phyloP scores from a whole-genome alignment of 2,797 vertebrate species.

The Siniperca obscura region DNA sequence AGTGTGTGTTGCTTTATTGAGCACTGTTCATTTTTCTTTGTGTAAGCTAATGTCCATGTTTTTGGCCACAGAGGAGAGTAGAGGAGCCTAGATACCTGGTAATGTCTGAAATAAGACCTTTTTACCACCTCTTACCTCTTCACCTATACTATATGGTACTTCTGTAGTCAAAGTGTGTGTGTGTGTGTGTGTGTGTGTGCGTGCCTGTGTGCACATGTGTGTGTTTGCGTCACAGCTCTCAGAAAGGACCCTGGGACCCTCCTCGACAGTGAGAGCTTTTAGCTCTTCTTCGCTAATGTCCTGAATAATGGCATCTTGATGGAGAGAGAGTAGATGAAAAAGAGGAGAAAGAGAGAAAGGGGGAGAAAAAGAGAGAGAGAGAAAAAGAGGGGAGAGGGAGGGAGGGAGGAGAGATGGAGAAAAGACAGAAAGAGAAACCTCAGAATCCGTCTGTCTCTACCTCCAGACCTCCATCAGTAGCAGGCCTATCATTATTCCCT shows the following conservation, averaged over 20 bases:
- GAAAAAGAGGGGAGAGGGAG: constrained; percentile 20
- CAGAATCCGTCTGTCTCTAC: constrained; percentile 74
- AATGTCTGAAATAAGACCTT: constrained; percentile 79
- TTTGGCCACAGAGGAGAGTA: constrained; percentile 57
- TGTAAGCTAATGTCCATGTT: constrained; percentile 70
- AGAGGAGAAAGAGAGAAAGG: constrained; percentile 40
- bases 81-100: constrained; percentile 61
- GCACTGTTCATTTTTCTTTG: constrained; percentile 60
- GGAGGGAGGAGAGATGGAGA: constrained; percentile 22
- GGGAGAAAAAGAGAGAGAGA: constrained; percentile 13
- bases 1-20: constrained; percentile 43
- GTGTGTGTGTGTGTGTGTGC: constrained; percentile 33
- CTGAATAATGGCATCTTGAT: constrained; percentile 88
- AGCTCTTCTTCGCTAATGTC: constrained; percentile 88
- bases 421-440: constrained; percentile 74
- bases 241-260: constrained; percentile 83
- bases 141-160: constrained; percentile 65
- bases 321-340: constrained; percentile 67
- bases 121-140: constrained; percentile 78
- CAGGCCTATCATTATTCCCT: constrained; percentile 73
- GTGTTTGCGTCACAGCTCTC: constrained; percentile 69
- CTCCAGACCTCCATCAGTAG: constrained; percentile 71
- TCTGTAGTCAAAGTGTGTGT: constrained; percentile 62
- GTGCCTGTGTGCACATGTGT: constrained; percentile 30
- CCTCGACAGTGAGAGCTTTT: constrained; percentile 88